Conservation (phyloP, 2,113 vertebrate genomes). For the Rafetus swinhoei region DNA sequence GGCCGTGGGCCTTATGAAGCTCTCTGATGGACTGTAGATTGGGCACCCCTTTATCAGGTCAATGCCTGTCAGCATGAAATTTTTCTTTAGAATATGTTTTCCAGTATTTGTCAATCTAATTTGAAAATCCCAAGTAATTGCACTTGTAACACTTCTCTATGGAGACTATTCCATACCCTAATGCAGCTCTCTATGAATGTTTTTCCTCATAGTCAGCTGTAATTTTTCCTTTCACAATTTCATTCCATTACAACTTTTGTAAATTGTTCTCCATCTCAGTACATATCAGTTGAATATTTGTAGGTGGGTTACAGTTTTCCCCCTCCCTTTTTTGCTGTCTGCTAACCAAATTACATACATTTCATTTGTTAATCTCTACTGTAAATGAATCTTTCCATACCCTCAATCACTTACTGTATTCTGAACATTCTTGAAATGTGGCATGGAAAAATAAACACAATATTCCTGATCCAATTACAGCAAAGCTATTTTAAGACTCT, state of each 20-base stretch:
- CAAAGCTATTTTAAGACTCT: neutral
- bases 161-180: neutral
- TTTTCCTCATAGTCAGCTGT: neutral
- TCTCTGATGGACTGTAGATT: neutral
- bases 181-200: neutral
- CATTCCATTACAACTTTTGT: neutral
- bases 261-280: neutral
- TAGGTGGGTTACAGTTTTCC: neutral
- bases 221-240: neutral
- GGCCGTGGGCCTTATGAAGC: neutral
- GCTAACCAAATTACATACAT: neutral
- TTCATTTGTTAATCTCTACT: neutral
- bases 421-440: neutral
- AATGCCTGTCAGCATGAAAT: neutral
- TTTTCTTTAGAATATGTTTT: neutral
- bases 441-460: neutral
- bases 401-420: neutral
- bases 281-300: neutral
- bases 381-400: neutral
- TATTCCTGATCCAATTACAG: neutral
- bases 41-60: neutral
- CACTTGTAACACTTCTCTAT: neutral
- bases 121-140: neutral
- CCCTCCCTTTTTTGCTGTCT: neutral
- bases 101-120: neutral